Base-by-base conservation (phyloP, 2,888 invertebrate species). In the Trissonchulus latispiculum region DNA sequence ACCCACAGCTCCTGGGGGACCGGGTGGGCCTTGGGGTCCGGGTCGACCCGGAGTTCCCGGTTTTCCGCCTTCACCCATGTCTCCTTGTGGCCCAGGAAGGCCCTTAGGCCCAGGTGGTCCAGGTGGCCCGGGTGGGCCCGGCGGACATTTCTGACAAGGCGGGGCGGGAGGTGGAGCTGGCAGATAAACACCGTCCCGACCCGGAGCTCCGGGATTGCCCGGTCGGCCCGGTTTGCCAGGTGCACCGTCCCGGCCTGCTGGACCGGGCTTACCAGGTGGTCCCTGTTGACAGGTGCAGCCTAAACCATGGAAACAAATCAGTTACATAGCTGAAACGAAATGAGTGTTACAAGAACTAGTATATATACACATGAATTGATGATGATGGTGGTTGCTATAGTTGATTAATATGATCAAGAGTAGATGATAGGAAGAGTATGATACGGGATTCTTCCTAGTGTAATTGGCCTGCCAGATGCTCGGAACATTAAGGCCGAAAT, bases 81-180 rank as follows among this genome's bases (percentile, higher is more conserved):
- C 75, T 72, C 81, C 80, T 74, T 80, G 76, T 36, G 81, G 77
- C 33, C 80, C 79, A 31, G 78, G 78, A 59, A 78, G 68, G 18
- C 78, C 78, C 70, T 78, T 79, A 0, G 79, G 80, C 74, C 80
- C 81, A 62, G 80, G 80, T 68, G 81, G 81, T 72, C 81, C 81
- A 28, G 78, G 72, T 15, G 75, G 69, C 37, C 75, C 73, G 37
- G 74, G 72, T 33, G 74, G 75, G 36, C 64, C 70, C 18, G 70
- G 66, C 18, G 79, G 80, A 37, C 77, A 78, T 64, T 81, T 82
- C 75, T 82, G 81, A 74, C 81, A 81, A 70, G 81, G 81, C 23
- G 81, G 81, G 73, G 81, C 81, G 33, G 82, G 81, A 67, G 81
- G 81, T 48, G 81, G 81, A 61, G 81, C 81, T 15, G 81, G 81